A percentile compares a stretch with the other conserved stretches of the same genome.
These are phyloP conservation scores for Macrochelys suwanniensis DNA, from an alignment of 2,797 vertebrate genomes.

Conservation along the genomic window DNA sequence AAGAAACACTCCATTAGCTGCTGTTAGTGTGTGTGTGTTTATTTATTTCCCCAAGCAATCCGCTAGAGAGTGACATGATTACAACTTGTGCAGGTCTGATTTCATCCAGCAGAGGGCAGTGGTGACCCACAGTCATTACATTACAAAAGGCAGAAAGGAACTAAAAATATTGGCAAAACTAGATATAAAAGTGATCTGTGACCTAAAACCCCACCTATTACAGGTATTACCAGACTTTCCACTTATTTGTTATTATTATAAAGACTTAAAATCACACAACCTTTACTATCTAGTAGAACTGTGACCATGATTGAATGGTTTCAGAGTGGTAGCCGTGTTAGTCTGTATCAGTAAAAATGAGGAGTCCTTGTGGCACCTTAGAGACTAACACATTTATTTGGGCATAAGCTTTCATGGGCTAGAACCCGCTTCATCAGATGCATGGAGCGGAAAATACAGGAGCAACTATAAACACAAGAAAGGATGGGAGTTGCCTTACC, in stretches of 20 bases:
- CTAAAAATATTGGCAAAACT: neutral
- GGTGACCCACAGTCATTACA: neutral
- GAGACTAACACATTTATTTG: no score
- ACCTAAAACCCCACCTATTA: neutral
- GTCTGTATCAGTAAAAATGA: no score
- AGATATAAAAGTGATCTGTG: rapidly evolving
- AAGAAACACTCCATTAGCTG: neutral
- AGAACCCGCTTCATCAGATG: no score
- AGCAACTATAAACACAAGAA: no score
- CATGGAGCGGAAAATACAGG: no score
- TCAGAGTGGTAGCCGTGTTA: no score
- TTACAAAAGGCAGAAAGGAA: neutral
- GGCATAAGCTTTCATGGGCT: no score
- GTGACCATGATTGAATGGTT: neutral
- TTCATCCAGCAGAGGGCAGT: neutral
- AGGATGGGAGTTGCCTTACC: no score
- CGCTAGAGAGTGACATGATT: neutral
- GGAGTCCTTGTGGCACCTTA: no score
- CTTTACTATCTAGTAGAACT: neutral
- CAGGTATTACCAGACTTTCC: neutral
- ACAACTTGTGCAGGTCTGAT: neutral
- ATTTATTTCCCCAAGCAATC: neutral
- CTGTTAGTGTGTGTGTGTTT: neutral
- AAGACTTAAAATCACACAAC: rapidly evolving
- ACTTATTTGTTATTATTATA: neutral